Percentiles rank a stretch among this genome's conserved stretches.
Evolutionary conservation across 2,888 invertebrate species (phyloP).

Genomic region (Hartigia nigra): DNA sequence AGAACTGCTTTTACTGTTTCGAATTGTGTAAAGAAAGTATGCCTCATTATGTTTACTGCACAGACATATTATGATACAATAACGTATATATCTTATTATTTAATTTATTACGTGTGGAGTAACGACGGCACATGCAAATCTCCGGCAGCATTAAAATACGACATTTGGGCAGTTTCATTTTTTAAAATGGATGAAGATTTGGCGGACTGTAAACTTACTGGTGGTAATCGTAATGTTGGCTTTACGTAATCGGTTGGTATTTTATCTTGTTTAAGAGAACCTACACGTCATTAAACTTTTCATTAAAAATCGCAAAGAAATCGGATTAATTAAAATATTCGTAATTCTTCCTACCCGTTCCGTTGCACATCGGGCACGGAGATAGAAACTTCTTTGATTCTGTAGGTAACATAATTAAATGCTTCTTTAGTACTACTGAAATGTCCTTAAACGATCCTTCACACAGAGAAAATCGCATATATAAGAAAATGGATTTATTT

Average conservation of each 20-base stretch:
- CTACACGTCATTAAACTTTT: not conserved
- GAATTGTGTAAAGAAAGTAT: not conserved
- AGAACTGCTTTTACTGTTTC: not conserved
- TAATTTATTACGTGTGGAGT: conserved; percentile 25
- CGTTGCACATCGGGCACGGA: conserved; percentile 31
- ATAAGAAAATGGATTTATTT: conserved; percentile 8
- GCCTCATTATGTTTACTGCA: not conserved
- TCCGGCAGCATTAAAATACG: conserved; percentile 12
- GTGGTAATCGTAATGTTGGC: conserved; percentile 14
- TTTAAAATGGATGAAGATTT: conserved; percentile 14
- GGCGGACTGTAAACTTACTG: conserved; percentile 14
- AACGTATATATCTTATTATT: conserved; percentile 12
- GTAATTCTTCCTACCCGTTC: conserved; percentile 23
- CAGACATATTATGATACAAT: not conserved
- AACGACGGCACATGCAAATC: conserved; percentile 20
- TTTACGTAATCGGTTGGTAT: conserved; percentile 9
- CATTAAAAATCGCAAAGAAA: not conserved
- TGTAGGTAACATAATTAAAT: conserved; percentile 15
- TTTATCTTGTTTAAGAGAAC: conserved; percentile 12
- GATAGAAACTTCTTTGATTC: conserved; percentile 19
- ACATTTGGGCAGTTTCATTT: conserved; percentile 11
- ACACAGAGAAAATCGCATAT: not conserved
- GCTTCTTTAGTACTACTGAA: not conserved
- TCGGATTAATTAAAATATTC: not conserved
- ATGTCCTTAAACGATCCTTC: not conserved